Evolutionary conservation across 2,797 vertebrate genomes (phyloP).

Genomic region (Phyllotis vaccarum): DNA sequence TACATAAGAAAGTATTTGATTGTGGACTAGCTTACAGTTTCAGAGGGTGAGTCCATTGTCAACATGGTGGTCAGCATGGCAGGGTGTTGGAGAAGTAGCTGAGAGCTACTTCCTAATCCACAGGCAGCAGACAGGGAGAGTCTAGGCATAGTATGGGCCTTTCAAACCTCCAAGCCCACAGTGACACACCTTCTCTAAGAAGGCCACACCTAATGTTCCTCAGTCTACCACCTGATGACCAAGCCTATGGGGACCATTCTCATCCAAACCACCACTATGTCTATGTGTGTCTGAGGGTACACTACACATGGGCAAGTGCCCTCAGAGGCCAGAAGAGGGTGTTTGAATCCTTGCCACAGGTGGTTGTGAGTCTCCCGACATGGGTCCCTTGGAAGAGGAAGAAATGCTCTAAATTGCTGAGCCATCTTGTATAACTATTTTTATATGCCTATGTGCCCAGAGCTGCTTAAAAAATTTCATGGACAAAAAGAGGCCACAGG

Average conservation of each 20-base stretch:
- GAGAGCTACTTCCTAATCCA: not conserved
- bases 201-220: not conserved
- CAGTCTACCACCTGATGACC: too few relatives aligned
- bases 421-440: not conserved
- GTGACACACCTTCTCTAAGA: not conserved
- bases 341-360: too few relatives aligned
- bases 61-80: not conserved
- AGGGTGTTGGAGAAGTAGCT: not conserved
- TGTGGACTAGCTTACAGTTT: not conserved
- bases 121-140: not conserved
- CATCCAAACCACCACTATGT: not conserved
- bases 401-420: too few relatives aligned
- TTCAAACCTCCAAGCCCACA: not conserved
- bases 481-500: not conserved
- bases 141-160: not conserved
- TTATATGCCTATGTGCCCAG: not conserved
- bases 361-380: not conserved
- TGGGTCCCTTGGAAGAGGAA: not conserved
- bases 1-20: not conserved
- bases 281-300: not conserved
- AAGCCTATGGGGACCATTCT: not conserved
- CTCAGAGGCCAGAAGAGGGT: not conserved
- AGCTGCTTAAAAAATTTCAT: not conserved
- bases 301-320: not conserved
- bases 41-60: not conserved